Conservation (phyloP, 2,888 invertebrate species). For the Liposcelis brunnea region DNA sequence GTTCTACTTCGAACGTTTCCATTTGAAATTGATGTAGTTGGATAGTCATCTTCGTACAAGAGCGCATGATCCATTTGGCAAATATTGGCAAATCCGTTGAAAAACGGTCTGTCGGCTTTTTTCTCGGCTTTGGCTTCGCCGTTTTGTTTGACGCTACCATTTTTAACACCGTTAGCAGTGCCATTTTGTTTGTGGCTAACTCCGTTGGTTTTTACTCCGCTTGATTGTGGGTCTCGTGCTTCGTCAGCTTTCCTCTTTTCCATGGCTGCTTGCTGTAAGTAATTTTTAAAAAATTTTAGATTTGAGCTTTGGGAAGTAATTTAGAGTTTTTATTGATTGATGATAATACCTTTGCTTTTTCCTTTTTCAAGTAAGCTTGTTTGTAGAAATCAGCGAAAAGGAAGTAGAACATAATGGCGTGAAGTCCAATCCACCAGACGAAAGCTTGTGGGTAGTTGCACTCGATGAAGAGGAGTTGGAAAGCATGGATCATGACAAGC, state of each 20-base stretch:
- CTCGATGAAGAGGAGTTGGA: conserved; percentile 72
- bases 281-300: too few species aligned
- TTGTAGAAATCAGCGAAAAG: conserved; percentile 86
- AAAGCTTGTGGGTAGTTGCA: conserved; percentile 81
- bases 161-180: neutral
- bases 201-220: neutral
- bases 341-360: conserved; percentile 11
- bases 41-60: conserved; percentile 2
- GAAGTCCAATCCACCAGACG: conserved; percentile 81
- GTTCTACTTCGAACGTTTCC: too few species aligned
- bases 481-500: conserved; percentile 71
- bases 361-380: conserved; percentile 38
- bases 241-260: too few species aligned
- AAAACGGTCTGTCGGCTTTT: neutral
- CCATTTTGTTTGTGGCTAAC: neutral
- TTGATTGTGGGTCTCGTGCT: too few species aligned
- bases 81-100: conserved; percentile 1
- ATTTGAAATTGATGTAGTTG: too few species aligned
- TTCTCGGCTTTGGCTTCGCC: neutral
- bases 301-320: too few species aligned
- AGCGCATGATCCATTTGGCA: conserved; percentile 7
- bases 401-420: conserved; percentile 83
- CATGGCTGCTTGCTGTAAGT: too few species aligned
- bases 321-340: too few species aligned
- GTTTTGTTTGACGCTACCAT: neutral